Evolutionary conservation across 92 coral and sea anemone genomes (phyloP), one percentile per base, ranked within the genome.

Genomic region (Micromussa lordhowensis): DNA sequence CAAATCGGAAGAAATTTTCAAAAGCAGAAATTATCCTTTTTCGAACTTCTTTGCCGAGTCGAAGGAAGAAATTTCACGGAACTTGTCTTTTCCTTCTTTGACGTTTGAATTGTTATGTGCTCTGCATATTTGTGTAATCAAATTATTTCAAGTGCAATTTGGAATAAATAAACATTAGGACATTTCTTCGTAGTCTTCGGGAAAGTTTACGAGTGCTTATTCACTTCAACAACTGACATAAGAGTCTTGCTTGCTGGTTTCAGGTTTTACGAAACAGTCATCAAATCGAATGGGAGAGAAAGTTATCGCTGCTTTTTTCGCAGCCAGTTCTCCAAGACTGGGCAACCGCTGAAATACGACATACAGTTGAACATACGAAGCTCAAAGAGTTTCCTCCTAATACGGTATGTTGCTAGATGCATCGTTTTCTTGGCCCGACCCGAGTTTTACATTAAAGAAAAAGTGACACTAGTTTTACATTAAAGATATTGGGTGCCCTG

Each of bases 261-360:
- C 83, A 97, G 99, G 99, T 97, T 24, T 90, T 97, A 61, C 91
- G 94, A 78, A 97, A 94, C 88, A 97, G 99, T 87, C 98, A 97
- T 70, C 99, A 97, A 82, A 91, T 91, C 81, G 98, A 97, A 55
- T 92, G 92, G 90, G 97, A 97, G 79, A 92, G 95, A 81, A 97
- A 94, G 75, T 86, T 97, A 75, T 77, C 93, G 0, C 74, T 97
- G 63, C 96, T 97, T 12, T 89, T 86, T 59, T 93, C 92, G 3
- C 97, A 96, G 58, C 92, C 93, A 21, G 86, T 83, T 68, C 92
- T 97, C 48, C 48, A 86, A 31, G 73, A 78, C 69, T 97, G 99
- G 99, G 82, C 93, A 69, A 83, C 53, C 29, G 84, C 76, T 35
- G 99, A 95, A 61, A 94, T 91, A 44, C 87, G 91, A 54, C 90